Percentiles rank a stretch among this genome's conserved stretches.
phyloP scores from a whole-genome alignment of 1,140 invertebrate genomes.

The Cherax quadricarinatus region DNA sequence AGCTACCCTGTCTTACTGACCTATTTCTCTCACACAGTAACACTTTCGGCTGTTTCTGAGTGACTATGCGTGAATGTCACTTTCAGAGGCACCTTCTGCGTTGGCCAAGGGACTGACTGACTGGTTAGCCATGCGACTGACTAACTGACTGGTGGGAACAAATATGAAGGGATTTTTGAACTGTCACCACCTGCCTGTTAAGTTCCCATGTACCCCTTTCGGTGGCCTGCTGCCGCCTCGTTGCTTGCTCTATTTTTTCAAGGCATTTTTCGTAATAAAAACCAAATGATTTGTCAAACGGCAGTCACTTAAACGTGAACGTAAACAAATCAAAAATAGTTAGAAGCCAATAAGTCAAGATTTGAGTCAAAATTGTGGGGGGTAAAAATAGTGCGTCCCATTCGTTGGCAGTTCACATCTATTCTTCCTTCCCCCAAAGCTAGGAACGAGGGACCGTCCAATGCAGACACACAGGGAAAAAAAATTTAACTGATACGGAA shows the following conservation, averaged over 20 bases:
- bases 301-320: too few species aligned
- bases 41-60: neutral
- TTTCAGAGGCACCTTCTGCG: too few species aligned
- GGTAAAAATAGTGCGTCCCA: neutral
- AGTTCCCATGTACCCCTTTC: slow-evolving; percentile 58
- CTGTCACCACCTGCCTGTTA: slow-evolving; percentile 26
- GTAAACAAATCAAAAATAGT: neutral
- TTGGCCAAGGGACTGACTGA: too few species aligned
- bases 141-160: neutral
- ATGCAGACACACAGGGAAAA: neutral
- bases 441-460: slow-evolving; percentile 26
- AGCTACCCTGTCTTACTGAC: neutral
- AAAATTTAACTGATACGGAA: slow-evolving; percentile 24
- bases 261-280: too few species aligned
- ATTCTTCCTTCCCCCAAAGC: slow-evolving; percentile 38
- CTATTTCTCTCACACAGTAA: neutral
- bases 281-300: too few species aligned
- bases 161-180: slow-evolving; percentile 13
- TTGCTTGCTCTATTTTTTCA: neutral
- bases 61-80: neutral
- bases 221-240: neutral
- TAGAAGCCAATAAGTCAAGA: neutral
- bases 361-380: too few species aligned
- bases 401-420: neutral
- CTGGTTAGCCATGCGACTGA: too few species aligned